These are phyloP conservation scores for Zophobas atratus DNA, from an alignment of 1,140 invertebrate species.

Conservation along the genomic window DNA sequence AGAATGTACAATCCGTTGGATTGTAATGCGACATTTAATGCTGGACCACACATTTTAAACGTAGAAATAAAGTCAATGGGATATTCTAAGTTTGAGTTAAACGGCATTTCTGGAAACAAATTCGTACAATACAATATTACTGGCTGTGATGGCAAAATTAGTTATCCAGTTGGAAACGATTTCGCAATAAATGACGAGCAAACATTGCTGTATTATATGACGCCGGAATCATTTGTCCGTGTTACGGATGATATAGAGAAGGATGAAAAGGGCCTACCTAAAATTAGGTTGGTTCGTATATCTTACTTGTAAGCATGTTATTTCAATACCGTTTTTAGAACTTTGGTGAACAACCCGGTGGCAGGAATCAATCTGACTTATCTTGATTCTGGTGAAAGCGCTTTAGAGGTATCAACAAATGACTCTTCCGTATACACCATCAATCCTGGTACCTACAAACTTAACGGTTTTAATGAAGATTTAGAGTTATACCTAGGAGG, in stretches of 20 bases:
- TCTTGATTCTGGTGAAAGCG: not conserved
- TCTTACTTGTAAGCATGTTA: not conserved
- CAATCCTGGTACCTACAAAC: conserved; percentile 10
- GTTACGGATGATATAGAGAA: conserved; percentile 65
- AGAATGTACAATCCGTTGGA: conserved; percentile 77
- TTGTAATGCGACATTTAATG: conserved; percentile 18
- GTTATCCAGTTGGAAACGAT: not conserved
- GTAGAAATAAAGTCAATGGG: conserved; percentile 40
- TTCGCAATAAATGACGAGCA: conserved; percentile 56
- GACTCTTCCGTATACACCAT: conserved; percentile 4
- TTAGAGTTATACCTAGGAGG: conserved; percentile 53
- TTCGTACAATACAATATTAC: conserved; percentile 10
- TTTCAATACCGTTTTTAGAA: conserved; percentile 31
- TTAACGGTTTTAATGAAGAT: conserved; percentile 3
- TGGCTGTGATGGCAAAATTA: conserved; percentile 17
- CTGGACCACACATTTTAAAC: conserved; percentile 37
- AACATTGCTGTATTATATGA: conserved; percentile 56
- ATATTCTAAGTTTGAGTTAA: conserved; percentile 40
- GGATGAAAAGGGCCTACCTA: conserved; percentile 67
- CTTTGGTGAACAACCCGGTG: conserved; percentile 39
- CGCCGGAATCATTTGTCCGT: conserved; percentile 45
- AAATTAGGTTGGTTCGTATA: conserved; percentile 64
- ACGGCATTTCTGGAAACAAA: not conserved
- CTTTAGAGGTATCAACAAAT: not conserved
- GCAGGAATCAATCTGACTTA: conserved; percentile 4